These are phyloP conservation scores for Reinhardtius hippoglossoides DNA, from an alignment of 2,113 vertebrate genomes.

Conservation along the genomic window DNA sequence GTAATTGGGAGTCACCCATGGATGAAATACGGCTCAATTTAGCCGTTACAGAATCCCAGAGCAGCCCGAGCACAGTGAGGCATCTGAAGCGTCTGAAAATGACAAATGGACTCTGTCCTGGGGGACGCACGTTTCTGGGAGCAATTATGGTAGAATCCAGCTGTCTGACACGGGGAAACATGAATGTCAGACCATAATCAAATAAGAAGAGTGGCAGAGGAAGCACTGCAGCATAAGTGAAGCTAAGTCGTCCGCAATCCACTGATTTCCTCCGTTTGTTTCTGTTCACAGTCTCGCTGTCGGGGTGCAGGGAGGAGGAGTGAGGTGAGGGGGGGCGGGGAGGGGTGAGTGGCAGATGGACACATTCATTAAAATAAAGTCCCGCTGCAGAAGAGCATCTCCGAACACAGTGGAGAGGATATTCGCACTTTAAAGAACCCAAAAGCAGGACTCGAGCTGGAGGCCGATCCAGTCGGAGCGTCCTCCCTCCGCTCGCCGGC, in stretches of 20 bases:
- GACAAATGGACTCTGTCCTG: slow-evolving; percentile 26
- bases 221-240: slow-evolving; percentile 20
- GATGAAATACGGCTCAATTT: neutral
- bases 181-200: slow-evolving; percentile 43
- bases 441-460: neutral
- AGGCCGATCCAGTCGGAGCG: slow-evolving; percentile 23
- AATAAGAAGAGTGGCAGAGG: slow-evolving; percentile 28
- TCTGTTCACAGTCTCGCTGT: neutral
- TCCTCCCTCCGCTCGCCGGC: slow-evolving; percentile 41
- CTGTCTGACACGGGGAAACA: slow-evolving; percentile 37
- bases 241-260: slow-evolving; percentile 38
- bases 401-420: slow-evolving; percentile 6
- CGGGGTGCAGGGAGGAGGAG: neutral
- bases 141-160: slow-evolving; percentile 43
- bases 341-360: slow-evolving; percentile 4
- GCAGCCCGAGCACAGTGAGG: slow-evolving; percentile 26
- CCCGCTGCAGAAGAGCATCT: slow-evolving; percentile 25
- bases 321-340: neutral
- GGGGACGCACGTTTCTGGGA: slow-evolving; percentile 29
- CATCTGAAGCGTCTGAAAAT: slow-evolving; percentile 34
- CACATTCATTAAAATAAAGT: slow-evolving; percentile 54
- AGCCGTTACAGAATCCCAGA: slow-evolving; percentile 17
- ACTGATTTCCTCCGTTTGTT: slow-evolving; percentile 23
- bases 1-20: slow-evolving; percentile 23
- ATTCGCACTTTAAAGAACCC: neutral